phyloP scores from a whole-genome alignment of 2,113 vertebrate genomes.

The Varanus salvator region DNA sequence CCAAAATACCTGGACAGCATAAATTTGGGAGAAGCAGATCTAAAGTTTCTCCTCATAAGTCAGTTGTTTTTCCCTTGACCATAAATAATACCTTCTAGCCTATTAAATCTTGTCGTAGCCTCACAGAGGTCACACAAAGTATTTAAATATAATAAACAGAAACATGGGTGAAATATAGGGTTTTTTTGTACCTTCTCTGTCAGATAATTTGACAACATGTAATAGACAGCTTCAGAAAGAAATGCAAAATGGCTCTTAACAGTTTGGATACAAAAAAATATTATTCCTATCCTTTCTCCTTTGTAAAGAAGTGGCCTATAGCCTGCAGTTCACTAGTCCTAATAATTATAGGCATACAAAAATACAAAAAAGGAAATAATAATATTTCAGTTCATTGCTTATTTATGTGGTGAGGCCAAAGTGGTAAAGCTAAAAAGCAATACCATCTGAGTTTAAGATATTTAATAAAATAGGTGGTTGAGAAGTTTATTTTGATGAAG shows the following conservation, averaged over 20 bases:
- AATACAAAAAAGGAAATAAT: too few relatives aligned
- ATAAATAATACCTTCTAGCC: too few relatives aligned
- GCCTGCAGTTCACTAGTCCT: neutral
- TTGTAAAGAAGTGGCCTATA: neutral
- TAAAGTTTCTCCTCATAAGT: too few relatives aligned
- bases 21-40: too few relatives aligned
- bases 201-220: neutral
- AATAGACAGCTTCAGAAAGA: neutral
- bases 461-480: neutral
- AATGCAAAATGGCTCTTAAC: neutral
- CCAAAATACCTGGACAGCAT: too few relatives aligned
- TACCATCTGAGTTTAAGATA: neutral
- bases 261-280: neutral
- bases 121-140: too few relatives aligned
- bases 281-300: neutral
- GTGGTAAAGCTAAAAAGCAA: neutral
- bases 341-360: too few relatives aligned
- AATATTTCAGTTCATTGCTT: neutral
- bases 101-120: too few relatives aligned
- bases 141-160: too few relatives aligned
- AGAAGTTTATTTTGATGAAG: neutral
- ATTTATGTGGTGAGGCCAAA: neutral
- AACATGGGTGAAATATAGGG: too few relatives aligned
- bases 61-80: too few relatives aligned
- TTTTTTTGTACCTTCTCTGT: too few relatives aligned